phyloP scores from a whole-genome alignment of 2,113 vertebrate species.

The Himantopus leucocephalus region DNA sequence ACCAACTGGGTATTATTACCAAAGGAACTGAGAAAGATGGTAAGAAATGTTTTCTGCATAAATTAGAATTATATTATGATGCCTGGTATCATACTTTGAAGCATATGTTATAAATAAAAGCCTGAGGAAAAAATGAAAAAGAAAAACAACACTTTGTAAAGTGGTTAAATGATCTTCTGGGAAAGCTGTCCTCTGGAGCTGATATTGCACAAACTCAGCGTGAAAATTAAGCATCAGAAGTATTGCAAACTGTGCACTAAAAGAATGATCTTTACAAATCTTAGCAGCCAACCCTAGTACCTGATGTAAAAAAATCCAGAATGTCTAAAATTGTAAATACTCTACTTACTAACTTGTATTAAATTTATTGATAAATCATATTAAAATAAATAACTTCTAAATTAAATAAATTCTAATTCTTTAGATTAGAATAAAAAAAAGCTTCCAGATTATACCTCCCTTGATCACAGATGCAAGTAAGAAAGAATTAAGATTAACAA shows the following conservation, averaged over 20 bases:
- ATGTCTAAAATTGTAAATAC: background rate
- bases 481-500: background rate
- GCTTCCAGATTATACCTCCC: background rate
- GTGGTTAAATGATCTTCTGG: conserved; percentile 36
- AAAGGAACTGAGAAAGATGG: conserved; percentile 10
- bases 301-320: background rate
- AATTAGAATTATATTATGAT: conserved; percentile 48
- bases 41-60: conserved; percentile 37
- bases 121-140: conserved; percentile 25
- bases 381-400: background rate
- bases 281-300: background rate
- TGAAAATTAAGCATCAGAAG: conserved; percentile 7
- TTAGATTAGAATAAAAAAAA: background rate
- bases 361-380: background rate
- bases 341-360: background rate
- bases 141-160: conserved; percentile 11
- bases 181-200: conserved; percentile 3
- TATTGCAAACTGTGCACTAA: background rate
- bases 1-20: conserved; percentile 42
- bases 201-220: background rate
- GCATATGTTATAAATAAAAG: conserved; percentile 49
- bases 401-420: background rate
- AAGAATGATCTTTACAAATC: background rate
- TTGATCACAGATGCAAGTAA: background rate
- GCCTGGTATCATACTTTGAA: conserved; percentile 9